A percentile compares a stretch with the other conserved stretches of the same genome.
Conservation (phyloP, 1,140 invertebrate species). For the Zelostemma sp. region DNA sequence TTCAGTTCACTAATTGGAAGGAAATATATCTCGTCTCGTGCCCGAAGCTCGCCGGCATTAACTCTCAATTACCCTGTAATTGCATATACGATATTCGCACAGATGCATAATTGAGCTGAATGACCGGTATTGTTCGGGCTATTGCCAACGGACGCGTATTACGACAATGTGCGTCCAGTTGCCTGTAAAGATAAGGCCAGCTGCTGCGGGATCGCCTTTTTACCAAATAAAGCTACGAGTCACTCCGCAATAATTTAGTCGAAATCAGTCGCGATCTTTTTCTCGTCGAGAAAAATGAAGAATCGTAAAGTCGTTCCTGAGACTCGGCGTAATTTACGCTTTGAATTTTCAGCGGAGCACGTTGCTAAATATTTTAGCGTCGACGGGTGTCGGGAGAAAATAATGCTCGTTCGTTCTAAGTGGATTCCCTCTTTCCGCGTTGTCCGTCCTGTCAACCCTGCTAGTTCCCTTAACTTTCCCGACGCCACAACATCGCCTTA, state of each 20-base stretch:
- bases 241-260: no score
- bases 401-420: no score
- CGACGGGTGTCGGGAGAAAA: no score
- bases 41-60: constrained; percentile 17
- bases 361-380: no score
- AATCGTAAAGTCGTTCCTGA: no score
- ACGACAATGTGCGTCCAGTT: constrained; percentile 44
- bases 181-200: constrained; percentile 38
- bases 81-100: constrained; percentile 38
- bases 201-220: constrained; percentile 23
- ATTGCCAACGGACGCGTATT: constrained; percentile 38
- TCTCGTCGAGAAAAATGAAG: no score
- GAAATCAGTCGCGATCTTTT: no score
- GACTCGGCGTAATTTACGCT: no score
- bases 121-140: constrained; percentile 39
- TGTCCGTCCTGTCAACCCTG: background rate
- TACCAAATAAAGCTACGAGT: no score
- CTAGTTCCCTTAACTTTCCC: constrained; percentile 36
- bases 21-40: constrained; percentile 19
- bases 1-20: constrained; percentile 21
- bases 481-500: constrained; percentile 39
- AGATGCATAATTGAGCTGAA: constrained; percentile 43
- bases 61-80: constrained; percentile 42
- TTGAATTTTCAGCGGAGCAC: no score
- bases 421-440: no score